Conservation (phyloP, 2,113 vertebrate genomes). For the Aythya baeri region DNA sequence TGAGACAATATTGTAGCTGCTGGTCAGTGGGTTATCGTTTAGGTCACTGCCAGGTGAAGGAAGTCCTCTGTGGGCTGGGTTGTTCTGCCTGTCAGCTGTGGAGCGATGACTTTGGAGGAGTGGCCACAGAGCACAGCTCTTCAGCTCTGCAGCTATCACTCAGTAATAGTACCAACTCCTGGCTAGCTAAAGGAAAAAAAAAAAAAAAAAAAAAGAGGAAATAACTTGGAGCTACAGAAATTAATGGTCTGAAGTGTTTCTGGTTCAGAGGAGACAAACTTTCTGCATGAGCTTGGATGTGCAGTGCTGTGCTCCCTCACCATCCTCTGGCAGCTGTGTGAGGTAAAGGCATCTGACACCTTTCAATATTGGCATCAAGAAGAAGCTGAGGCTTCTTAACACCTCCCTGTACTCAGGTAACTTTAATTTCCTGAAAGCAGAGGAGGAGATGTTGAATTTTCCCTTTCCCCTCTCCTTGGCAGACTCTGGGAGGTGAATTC, state of each 20-base stretch:
- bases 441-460: constrained; percentile 5
- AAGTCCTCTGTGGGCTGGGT: background rate
- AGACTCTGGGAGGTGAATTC: background rate
- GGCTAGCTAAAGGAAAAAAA: background rate
- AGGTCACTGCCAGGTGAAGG: background rate
- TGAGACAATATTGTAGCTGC: background rate
- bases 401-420: background rate
- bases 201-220: background rate
- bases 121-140: background rate
- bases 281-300: background rate
- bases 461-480: background rate
- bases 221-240: background rate
- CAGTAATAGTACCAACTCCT: background rate
- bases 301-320: background rate
- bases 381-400: background rate
- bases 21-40: background rate
- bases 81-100: background rate
- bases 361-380: constrained; percentile 16
- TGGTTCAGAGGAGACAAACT: constrained; percentile 25
- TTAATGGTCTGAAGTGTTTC: constrained; percentile 4
- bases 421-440: constrained; percentile 54
- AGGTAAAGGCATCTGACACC: constrained; percentile 38
- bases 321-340: background rate
- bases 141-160: background rate
- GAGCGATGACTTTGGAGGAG: background rate